Evolutionary conservation across 2,797 vertebrate genomes (phyloP).

Genomic region (Chelon labrosus): DNA sequence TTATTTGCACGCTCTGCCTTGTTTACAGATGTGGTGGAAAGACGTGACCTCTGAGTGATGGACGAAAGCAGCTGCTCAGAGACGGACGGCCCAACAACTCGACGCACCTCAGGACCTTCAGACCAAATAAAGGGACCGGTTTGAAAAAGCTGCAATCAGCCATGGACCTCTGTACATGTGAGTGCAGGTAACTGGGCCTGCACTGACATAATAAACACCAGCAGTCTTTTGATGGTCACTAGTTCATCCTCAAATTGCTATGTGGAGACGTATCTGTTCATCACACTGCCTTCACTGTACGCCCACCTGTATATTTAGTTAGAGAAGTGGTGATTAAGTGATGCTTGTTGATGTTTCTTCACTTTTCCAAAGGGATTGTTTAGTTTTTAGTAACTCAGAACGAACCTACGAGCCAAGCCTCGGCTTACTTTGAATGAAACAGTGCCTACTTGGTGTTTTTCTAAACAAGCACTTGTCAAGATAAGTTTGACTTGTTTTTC

Average conservation of each 20-base stretch:
- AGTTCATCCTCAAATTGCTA: conserved; percentile 49
- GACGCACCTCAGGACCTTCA: conserved; percentile 10
- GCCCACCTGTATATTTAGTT: conserved; percentile 50
- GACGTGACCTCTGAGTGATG: conserved; percentile 19
- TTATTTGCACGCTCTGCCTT: neutral
- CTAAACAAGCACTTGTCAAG: conserved; percentile 55
- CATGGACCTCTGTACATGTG: conserved; percentile 15
- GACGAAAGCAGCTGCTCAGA: neutral
- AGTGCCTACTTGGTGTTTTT: conserved; percentile 54
- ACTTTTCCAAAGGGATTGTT: conserved; percentile 62
- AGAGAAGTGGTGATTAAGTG: conserved; percentile 42
- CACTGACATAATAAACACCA: conserved; percentile 26
- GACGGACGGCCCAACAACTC: neutral
- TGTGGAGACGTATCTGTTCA: conserved; percentile 30
- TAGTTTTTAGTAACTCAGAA: conserved; percentile 44
- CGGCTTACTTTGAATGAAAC: conserved; percentile 33
- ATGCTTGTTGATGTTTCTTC: conserved; percentile 52
- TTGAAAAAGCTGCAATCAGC: conserved; percentile 22
- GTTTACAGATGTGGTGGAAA: conserved; percentile 30
- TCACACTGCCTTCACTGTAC: conserved; percentile 32
- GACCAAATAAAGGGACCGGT: conserved; percentile 15
- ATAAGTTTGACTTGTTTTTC: conserved; percentile 66
- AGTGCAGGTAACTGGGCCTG: conserved; percentile 51
- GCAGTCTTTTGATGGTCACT: conserved; percentile 45
- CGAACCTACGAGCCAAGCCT: conserved; percentile 26